Conservation (phyloP, 2,113 vertebrate genomes). For the Telmatochromis bifrenatus region DNA sequence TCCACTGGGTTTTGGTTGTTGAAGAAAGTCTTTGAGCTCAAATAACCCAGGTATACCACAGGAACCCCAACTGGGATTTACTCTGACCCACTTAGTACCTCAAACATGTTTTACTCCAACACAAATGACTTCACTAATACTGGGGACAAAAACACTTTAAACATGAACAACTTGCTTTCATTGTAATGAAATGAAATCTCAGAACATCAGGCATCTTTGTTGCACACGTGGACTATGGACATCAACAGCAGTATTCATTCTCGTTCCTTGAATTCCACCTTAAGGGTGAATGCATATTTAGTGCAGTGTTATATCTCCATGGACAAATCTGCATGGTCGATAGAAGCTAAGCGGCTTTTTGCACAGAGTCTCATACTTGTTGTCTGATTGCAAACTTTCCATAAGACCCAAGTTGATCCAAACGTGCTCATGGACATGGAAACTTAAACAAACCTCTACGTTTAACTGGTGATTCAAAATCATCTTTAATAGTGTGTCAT, state of each 20-base stretch:
- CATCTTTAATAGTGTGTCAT: not conserved
- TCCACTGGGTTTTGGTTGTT: not conserved
- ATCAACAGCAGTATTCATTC: not conserved
- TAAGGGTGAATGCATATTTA: not conserved
- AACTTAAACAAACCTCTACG: not conserved
- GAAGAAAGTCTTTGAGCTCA: slow-evolving; percentile 15
- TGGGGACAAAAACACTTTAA: not conserved
- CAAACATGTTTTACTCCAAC: not conserved
- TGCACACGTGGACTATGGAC: not conserved
- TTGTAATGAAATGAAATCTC: not conserved
- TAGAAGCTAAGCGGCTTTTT: too few species aligned
- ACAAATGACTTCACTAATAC: not conserved
- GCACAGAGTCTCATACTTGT: not conserved
- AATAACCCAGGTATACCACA: slow-evolving; percentile 1
- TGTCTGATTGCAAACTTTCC: not conserved
- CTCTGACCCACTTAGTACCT: slow-evolving; percentile 1
- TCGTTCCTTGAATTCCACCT: not conserved
- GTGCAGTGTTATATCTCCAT: not conserved
- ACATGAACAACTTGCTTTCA: not conserved
- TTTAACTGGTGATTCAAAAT: not conserved
- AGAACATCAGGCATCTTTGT: not conserved
- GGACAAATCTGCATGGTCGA: not conserved
- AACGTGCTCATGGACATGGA: not conserved
- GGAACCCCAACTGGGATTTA: not conserved
- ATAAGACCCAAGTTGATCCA: not conserved